Evolutionary conservation across 2,113 vertebrate species (phyloP).

Genomic region (Antechinus stuartii): DNA sequence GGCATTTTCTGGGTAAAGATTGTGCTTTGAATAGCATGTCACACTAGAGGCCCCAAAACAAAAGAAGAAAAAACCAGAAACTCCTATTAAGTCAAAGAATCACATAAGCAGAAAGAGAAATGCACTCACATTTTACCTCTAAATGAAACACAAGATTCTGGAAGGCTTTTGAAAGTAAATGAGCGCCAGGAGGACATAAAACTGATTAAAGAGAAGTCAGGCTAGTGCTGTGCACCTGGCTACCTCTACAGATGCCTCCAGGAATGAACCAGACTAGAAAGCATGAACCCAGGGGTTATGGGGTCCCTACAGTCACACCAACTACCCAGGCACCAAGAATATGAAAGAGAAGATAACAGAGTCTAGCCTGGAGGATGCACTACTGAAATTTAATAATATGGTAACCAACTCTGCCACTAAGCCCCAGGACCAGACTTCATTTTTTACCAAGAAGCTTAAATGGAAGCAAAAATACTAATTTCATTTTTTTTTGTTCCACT

Average conservation of each 20-base stretch:
- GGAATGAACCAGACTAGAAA: constrained; percentile 8
- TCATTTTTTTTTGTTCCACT: constrained; percentile 48
- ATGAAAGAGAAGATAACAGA: background rate
- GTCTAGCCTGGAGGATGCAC: constrained; percentile 42
- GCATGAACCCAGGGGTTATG: background rate
- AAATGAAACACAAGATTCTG: background rate
- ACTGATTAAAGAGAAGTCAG: constrained; percentile 8
- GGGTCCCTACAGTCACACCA: background rate
- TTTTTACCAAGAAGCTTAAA: constrained; percentile 29
- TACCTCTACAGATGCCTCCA: constrained; percentile 18
- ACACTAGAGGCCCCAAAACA: background rate
- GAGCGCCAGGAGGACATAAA: accelerated
- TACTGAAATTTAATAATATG: constrained; percentile 43
- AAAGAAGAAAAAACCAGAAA: background rate
- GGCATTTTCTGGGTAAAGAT: background rate
- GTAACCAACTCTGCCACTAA: constrained; percentile 23
- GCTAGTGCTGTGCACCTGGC: background rate
- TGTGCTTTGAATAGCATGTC: background rate
- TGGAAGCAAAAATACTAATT: constrained; percentile 61
- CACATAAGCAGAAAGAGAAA: constrained; percentile 21
- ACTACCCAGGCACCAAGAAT: background rate
- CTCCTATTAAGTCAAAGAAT: constrained; percentile 1
- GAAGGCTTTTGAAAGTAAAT: constrained; percentile 13
- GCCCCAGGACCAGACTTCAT: constrained; percentile 30
- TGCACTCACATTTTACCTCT: background rate